Evolutionary conservation across 2,888 invertebrate genomes (phyloP).

Genomic region (Campaea margaritaria): DNA sequence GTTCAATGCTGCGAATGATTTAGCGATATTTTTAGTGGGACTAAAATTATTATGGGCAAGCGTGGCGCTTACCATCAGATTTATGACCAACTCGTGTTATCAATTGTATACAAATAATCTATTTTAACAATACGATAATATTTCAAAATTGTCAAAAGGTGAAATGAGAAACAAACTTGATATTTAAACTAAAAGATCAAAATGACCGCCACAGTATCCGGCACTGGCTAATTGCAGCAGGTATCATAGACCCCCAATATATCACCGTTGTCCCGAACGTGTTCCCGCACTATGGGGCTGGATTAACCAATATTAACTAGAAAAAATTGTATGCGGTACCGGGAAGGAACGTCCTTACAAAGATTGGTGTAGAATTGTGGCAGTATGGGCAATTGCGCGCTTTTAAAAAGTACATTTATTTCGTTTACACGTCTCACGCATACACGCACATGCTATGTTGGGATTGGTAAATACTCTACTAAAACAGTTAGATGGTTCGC

Average conservation of each 20-base stretch:
- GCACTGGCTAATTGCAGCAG: constrained; percentile 24
- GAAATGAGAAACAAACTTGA: not conserved
- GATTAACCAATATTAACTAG: constrained; percentile 37
- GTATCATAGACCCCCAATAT: constrained; percentile 31
- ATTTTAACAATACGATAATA: too few relatives aligned
- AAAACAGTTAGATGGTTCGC: too few relatives aligned
- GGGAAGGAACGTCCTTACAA: constrained; percentile 28
- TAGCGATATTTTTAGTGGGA: too few relatives aligned
- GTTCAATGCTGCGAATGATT: too few relatives aligned
- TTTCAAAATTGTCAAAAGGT: too few relatives aligned
- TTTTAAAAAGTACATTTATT: not conserved
- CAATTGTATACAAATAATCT: too few relatives aligned
- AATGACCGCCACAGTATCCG: constrained; percentile 1
- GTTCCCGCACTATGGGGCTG: constrained; percentile 23
- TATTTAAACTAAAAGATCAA: constrained; percentile 1
- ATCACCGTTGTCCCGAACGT: constrained; percentile 38
- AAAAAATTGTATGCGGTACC: constrained; percentile 34
- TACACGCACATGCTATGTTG: too few relatives aligned
- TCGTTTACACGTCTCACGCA: not conserved
- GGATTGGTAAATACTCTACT: too few relatives aligned
- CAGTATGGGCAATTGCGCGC: constrained; percentile 16
- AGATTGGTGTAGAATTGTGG: not conserved
- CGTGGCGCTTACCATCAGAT: too few relatives aligned
- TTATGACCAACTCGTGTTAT: too few relatives aligned
- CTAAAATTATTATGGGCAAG: too few relatives aligned